Evolutionary conservation across 2,113 vertebrate genomes (phyloP).

Genomic region (Gopherus evgoodei): DNA sequence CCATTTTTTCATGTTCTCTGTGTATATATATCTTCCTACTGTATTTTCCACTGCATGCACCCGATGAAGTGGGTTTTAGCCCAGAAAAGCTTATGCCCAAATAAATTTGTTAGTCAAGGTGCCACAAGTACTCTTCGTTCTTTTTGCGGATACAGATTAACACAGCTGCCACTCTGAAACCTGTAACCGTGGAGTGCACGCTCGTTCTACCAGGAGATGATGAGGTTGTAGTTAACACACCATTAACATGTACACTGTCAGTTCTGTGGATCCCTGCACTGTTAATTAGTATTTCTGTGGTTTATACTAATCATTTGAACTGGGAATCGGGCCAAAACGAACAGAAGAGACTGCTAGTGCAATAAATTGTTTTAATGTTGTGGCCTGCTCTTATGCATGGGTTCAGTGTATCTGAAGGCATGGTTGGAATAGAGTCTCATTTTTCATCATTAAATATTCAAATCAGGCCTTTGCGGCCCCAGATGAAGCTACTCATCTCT

Average conservation of each 20-base stretch:
- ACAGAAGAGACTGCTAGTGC: slow-evolving; percentile 74
- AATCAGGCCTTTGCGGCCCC: slow-evolving; percentile 61
- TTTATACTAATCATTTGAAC: slow-evolving; percentile 68
- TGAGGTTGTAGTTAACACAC: slow-evolving; percentile 35
- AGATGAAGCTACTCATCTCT: slow-evolving; percentile 36
- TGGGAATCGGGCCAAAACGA: slow-evolving; percentile 73
- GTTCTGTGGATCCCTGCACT: slow-evolving; percentile 51
- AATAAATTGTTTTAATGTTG: slow-evolving; percentile 71
- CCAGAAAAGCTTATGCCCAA: too few relatives aligned
- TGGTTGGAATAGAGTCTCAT: slow-evolving; percentile 68
- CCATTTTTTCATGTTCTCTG: too few relatives aligned
- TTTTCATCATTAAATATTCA: slow-evolving; percentile 63
- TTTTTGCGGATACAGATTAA: too few relatives aligned
- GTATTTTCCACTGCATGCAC: too few relatives aligned
- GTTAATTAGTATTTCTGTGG: slow-evolving; percentile 76
- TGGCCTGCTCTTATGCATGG: slow-evolving; percentile 62
- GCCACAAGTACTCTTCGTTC: too few relatives aligned
- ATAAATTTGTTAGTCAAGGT: too few relatives aligned
- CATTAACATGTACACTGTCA: slow-evolving; percentile 4
- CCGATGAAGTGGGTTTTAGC: too few relatives aligned
- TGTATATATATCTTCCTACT: too few relatives aligned
- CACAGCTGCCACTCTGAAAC: too few relatives aligned
- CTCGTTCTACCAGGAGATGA: slow-evolving; percentile 10
- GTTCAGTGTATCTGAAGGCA: slow-evolving; percentile 69
- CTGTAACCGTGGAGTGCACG: not conserved